These are phyloP conservation scores for Genyomyrus donnyi DNA, from an alignment of 2,113 vertebrate genomes.

Conservation along the genomic window DNA sequence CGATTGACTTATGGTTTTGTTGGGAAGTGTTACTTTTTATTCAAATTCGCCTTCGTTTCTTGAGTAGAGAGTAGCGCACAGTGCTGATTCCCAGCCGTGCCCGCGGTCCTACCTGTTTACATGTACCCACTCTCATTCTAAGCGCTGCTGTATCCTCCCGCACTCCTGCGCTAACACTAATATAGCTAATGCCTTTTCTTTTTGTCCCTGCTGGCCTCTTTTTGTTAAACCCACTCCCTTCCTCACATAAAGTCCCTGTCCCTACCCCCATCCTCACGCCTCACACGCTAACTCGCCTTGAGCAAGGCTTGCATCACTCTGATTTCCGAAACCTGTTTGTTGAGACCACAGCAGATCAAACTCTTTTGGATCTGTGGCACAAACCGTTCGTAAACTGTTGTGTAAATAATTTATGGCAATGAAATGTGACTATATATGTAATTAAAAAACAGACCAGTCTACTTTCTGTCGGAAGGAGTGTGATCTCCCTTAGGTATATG, in stretches of 20 bases:
- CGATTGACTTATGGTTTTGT: background rate
- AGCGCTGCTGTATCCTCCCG: background rate
- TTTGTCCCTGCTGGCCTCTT: background rate
- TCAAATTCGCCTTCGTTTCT: background rate
- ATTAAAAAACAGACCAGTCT: background rate
- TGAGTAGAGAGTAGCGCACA: background rate
- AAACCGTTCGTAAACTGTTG: background rate
- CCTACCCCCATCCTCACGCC: background rate
- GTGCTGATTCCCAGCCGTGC: background rate
- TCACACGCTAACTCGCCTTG: background rate
- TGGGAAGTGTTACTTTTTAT: background rate
- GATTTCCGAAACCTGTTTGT: background rate
- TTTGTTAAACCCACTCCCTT: background rate
- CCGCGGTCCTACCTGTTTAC: background rate
- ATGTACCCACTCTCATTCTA: background rate
- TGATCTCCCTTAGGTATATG: background rate
- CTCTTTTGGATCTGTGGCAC: background rate
- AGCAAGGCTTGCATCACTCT: background rate
- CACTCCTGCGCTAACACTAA: background rate
- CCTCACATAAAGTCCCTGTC: background rate
- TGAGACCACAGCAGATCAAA: too few relatives aligned
- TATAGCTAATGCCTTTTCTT: background rate
- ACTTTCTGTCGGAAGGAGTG: background rate
- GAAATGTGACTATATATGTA: background rate
- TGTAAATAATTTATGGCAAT: background rate